Evolutionary conservation across 2,797 vertebrate species (phyloP).

Genomic region (Saxicola maurus): DNA sequence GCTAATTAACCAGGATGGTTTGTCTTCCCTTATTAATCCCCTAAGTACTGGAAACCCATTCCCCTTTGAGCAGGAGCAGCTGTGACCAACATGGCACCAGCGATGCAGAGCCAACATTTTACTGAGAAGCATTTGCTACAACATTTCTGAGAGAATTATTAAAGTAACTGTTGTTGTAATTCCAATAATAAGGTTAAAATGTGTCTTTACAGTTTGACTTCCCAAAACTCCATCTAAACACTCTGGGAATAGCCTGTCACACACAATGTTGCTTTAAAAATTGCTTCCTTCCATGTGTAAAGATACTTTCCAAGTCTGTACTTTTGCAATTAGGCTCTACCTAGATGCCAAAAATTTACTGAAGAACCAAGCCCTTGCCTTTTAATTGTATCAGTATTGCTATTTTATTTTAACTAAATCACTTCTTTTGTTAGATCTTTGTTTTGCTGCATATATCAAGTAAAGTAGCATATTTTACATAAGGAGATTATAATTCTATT

Average conservation of each 20-base stretch:
- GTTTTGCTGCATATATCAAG: background rate
- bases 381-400: background rate
- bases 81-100: background rate
- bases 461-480: background rate
- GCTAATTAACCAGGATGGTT: conserved; percentile 36
- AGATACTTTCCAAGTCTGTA: background rate
- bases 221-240: background rate
- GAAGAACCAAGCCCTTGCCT: background rate
- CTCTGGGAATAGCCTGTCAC: background rate
- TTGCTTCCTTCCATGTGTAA: accelerated
- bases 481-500: background rate
- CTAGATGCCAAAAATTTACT: background rate
- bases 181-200: background rate
- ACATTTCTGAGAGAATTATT: background rate
- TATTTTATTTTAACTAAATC: background rate
- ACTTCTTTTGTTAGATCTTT: background rate
- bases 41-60: background rate
- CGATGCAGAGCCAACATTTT: background rate
- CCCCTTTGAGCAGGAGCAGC: conserved; percentile 25
- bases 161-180: background rate
- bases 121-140: background rate
- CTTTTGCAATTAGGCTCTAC: background rate
- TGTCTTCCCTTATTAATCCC: conserved; percentile 34
- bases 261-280: background rate
- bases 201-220: background rate